phyloP scores from a whole-genome alignment of 2,888 invertebrate species.

The Lamellibrachia satsuma region DNA sequence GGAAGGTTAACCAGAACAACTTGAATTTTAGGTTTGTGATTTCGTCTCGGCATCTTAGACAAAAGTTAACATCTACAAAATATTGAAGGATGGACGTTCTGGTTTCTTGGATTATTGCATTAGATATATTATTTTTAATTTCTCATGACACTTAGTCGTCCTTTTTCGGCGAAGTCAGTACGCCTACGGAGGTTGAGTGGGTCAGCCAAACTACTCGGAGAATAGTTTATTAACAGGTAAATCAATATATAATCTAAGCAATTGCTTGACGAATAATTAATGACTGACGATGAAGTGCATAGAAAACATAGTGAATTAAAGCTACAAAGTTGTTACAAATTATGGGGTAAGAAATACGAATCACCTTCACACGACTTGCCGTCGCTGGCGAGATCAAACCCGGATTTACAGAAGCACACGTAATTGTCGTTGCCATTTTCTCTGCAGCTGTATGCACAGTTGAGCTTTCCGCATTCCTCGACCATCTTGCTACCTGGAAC shows the following conservation, averaged over 20 bases:
- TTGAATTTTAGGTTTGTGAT: background rate
- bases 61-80: background rate
- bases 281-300: background rate
- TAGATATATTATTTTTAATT: no score
- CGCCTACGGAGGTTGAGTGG: no score
- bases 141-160: no score
- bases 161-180: no score
- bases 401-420: background rate
- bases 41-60: background rate
- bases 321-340: background rate
- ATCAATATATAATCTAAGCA: no score
- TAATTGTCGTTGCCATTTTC: background rate
- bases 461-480: background rate
- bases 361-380: background rate
- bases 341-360: background rate
- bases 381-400: background rate
- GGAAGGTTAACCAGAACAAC: background rate
- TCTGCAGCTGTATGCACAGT: background rate
- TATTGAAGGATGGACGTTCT: no score
- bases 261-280: background rate
- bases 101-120: no score
- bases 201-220: no score
- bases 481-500: background rate
- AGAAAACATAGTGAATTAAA: background rate
- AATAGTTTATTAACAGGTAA: no score